phyloP scores from a whole-genome alignment of 2,888 invertebrate genomes.

The Noctua comes region DNA sequence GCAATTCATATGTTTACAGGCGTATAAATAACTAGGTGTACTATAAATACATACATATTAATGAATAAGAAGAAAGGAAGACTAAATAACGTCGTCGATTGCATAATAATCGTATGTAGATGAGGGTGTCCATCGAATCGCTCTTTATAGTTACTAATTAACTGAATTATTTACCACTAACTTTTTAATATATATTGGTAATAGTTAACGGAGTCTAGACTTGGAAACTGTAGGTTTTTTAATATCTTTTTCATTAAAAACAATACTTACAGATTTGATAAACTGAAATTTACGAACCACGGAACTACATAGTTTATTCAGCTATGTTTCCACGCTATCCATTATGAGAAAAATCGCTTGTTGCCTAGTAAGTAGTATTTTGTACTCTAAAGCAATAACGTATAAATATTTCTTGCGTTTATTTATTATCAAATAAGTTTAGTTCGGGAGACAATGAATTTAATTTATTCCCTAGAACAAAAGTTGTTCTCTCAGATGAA shows the following conservation, averaged over 20 bases:
- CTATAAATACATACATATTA: conserved; percentile 64
- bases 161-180: conserved; percentile 42
- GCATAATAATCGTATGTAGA: conserved; percentile 58
- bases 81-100: conserved; percentile 57
- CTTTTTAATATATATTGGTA: not conserved
- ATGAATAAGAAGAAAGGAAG: conserved; percentile 62
- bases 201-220: not conserved
- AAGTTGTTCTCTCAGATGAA: not conserved
- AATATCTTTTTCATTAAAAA: not conserved
- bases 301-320: not conserved
- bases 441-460: not conserved
- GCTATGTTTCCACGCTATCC: not conserved
- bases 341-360: not conserved
- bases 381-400: not conserved
- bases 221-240: not conserved
- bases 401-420: conserved; percentile 6
- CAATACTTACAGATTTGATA: not conserved
- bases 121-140: conserved; percentile 33
- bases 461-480: not conserved
- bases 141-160: conserved; percentile 45
- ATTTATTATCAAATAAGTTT: not conserved
- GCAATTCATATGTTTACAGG: conserved; percentile 65
- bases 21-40: conserved; percentile 60
- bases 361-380: not conserved
- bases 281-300: not conserved